These are phyloP conservation scores for Argya squamiceps DNA, from an alignment of 2,797 vertebrate species.

Conservation along the genomic window DNA sequence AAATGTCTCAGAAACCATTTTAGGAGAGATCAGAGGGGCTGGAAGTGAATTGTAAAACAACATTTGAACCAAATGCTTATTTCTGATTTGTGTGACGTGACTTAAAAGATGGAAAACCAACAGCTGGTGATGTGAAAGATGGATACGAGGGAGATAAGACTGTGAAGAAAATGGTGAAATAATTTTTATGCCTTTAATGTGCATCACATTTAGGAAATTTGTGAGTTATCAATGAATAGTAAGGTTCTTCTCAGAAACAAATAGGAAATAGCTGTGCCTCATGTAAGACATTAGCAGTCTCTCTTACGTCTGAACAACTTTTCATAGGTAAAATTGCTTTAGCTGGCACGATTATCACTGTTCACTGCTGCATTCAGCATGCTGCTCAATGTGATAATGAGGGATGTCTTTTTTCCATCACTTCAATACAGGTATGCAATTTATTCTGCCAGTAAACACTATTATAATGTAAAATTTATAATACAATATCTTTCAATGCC, in stretches of 20 bases:
- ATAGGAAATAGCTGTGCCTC: constrained; percentile 1
- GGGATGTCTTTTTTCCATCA: constrained; percentile 59
- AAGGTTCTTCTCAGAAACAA: constrained; percentile 22
- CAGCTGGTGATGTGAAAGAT: background rate
- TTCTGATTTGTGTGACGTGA: background rate
- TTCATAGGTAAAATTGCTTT: constrained; percentile 51
- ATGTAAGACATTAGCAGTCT: background rate
- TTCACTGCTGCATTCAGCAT: constrained; percentile 47
- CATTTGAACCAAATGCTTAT: background rate
- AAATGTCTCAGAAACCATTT: background rate
- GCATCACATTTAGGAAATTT: background rate
- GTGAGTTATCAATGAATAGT: constrained; percentile 3
- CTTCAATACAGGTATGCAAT: constrained; percentile 61
- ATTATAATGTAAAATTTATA: constrained; percentile 72
- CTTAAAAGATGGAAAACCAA: background rate
- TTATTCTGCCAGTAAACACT: constrained; percentile 70
- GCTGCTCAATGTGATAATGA: constrained; percentile 59
- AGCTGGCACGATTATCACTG: constrained; percentile 38
- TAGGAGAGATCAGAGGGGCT: background rate
- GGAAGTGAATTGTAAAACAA: background rate
- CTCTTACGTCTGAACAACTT: constrained; percentile 43
- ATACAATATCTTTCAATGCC: constrained; percentile 68
- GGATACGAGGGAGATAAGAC: background rate
- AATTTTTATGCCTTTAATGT: constrained; percentile 9
- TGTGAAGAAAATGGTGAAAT: background rate